These are phyloP conservation scores for Octomys mimax DNA, from an alignment of 2,797 vertebrate genomes.

Conservation along the genomic window DNA sequence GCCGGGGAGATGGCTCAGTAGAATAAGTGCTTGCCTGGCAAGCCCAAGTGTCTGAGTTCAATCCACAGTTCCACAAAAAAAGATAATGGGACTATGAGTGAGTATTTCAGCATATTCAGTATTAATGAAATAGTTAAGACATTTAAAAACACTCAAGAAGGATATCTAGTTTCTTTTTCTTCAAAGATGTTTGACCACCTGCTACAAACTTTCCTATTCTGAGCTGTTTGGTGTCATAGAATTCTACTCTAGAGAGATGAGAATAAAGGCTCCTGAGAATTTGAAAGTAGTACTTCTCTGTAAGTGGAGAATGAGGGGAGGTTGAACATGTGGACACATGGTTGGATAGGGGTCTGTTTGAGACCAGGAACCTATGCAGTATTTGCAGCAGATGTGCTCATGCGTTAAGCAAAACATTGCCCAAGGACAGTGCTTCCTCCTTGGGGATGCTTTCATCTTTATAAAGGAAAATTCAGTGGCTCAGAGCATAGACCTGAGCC, in stretches of 20 bases:
- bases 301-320: background rate
- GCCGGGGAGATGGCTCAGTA: no score
- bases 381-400: background rate
- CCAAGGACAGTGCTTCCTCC: background rate
- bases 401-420: background rate
- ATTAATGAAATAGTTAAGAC: background rate
- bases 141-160: conserved; percentile 48
- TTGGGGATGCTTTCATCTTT: background rate
- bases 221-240: background rate
- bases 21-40: no score
- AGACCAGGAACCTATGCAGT: background rate
- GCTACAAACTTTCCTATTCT: background rate
- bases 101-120: background rate
- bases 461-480: background rate
- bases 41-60: no score
- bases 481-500: background rate
- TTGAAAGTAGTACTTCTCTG: conserved; percentile 33
- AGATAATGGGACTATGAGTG: background rate
- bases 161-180: background rate
- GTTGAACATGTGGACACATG: background rate
- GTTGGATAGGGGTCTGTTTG: background rate
- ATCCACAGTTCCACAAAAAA: no score
- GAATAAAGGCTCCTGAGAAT: background rate
- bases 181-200: background rate
- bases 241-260: background rate